Evolutionary conservation across 2,797 vertebrate species (phyloP).

Genomic region (Synanceia verrucosa): DNA sequence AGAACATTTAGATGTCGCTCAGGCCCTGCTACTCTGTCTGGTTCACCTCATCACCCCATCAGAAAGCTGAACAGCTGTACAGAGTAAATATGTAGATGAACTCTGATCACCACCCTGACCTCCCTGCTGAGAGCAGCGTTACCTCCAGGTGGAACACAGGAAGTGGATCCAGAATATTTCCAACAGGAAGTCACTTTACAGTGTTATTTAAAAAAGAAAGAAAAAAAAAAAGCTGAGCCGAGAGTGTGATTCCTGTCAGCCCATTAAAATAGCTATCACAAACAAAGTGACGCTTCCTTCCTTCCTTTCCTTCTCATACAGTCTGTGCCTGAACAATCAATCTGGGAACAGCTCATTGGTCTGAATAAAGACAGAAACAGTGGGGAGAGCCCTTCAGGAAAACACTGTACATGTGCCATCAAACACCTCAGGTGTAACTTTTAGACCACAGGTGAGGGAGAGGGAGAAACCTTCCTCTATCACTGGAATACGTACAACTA

Average conservation of each 20-base stretch:
- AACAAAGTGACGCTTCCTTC: slow-evolving; percentile 10
- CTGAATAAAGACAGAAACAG: slow-evolving; percentile 3
- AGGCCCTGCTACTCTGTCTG: background rate
- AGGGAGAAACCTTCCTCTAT: background rate
- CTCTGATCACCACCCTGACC: background rate
- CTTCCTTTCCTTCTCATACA: background rate
- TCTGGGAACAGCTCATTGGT: background rate
- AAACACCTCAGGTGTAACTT: background rate
- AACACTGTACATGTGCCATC: background rate
- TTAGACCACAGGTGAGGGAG: background rate
- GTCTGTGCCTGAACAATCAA: slow-evolving; percentile 47
- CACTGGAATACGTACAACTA: background rate
- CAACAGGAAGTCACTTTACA: slow-evolving; percentile 47
- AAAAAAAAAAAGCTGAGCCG: slow-evolving; percentile 7
- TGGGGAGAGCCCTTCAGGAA: slow-evolving; percentile 48
- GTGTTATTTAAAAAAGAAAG: background rate
- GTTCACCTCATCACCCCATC: background rate
- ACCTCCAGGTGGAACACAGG: slow-evolving; percentile 16
- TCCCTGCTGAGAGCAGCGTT: background rate
- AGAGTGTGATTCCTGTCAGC: background rate
- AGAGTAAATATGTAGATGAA: background rate
- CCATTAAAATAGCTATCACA: slow-evolving; percentile 8
- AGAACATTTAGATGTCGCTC: background rate
- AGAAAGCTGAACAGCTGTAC: background rate
- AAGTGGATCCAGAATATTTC: slow-evolving; percentile 29